Evolutionary conservation across 2,113 vertebrate genomes (phyloP).

Genomic region (Sturnira hondurensis): DNA sequence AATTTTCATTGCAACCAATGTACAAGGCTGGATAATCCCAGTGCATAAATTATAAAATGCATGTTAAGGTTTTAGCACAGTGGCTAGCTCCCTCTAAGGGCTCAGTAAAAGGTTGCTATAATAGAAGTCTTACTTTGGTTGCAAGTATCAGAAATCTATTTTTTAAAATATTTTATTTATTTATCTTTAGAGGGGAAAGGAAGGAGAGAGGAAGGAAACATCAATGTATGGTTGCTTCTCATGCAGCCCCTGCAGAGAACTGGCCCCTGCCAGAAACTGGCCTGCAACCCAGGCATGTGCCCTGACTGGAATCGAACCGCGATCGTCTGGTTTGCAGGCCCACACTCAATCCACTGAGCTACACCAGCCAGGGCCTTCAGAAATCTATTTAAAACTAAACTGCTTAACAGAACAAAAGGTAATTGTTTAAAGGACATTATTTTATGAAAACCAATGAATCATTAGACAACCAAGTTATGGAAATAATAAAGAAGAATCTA

Average conservation of each 20-base stretch:
- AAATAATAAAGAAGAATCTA: neutral
- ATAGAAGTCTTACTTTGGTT: neutral
- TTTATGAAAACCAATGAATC: slow-evolving; percentile 4
- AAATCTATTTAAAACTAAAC: slow-evolving; percentile 4
- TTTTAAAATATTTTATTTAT: no score
- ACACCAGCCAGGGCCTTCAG: no score
- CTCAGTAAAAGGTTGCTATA: neutral
- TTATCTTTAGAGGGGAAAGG: no score
- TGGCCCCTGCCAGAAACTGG: no score
- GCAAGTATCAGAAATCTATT: no score
- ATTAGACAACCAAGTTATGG: neutral
- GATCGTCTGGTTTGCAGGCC: no score
- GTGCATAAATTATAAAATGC: neutral
- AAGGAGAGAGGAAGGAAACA: no score
- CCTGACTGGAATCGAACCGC: no score
- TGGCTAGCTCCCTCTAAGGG: neutral
- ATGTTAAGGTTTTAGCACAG: neutral
- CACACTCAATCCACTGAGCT: no score
- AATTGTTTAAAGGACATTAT: neutral
- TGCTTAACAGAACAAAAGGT: neutral
- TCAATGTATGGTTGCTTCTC: no score
- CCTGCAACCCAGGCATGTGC: no score
- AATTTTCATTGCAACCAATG: slow-evolving; percentile 22
- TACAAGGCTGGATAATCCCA: neutral
- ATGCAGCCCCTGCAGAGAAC: no score